These are phyloP conservation scores for Ursus arctos DNA, from an alignment of 2,113 vertebrate genomes.

Conservation along the genomic window DNA sequence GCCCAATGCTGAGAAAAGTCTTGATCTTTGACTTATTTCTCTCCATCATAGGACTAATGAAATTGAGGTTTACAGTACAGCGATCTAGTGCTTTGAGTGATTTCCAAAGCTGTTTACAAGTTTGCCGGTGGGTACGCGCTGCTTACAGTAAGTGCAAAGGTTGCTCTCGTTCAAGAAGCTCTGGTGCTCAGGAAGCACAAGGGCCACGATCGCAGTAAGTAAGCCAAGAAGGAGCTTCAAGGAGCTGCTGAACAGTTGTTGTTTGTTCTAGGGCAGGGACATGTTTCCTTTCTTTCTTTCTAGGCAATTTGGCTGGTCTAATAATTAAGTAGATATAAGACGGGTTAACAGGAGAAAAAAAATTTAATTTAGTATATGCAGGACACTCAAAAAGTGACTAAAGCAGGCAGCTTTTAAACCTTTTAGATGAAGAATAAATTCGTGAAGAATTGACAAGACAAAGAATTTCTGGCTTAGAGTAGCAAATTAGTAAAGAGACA, in stretches of 20 bases:
- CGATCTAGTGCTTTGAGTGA: background rate
- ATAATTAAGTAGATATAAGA: background rate
- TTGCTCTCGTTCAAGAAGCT: background rate
- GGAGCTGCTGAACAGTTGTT: background rate
- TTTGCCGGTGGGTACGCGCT: background rate
- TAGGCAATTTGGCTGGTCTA: too few species aligned
- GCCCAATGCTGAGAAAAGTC: background rate
- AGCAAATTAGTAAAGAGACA: too few species aligned
- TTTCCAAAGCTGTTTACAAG: background rate
- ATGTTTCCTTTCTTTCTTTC: background rate
- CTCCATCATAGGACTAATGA: background rate
- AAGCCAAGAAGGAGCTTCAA: background rate
- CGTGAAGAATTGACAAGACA: too few species aligned
- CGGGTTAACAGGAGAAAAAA: background rate
- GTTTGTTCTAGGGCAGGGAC: background rate
- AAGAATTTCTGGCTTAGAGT: too few species aligned
- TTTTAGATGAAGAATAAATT: too few species aligned
- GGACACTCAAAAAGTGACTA: too few species aligned
- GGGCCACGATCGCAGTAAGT: background rate
- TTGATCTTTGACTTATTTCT: background rate
- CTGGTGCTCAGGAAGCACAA: background rate
- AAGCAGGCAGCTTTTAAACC: too few species aligned
- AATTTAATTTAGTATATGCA: too few species aligned
- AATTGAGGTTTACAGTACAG: background rate
- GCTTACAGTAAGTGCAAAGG: background rate